Evolutionary conservation across 2,113 vertebrate species (phyloP).

Genomic region (Gavialis gangeticus): DNA sequence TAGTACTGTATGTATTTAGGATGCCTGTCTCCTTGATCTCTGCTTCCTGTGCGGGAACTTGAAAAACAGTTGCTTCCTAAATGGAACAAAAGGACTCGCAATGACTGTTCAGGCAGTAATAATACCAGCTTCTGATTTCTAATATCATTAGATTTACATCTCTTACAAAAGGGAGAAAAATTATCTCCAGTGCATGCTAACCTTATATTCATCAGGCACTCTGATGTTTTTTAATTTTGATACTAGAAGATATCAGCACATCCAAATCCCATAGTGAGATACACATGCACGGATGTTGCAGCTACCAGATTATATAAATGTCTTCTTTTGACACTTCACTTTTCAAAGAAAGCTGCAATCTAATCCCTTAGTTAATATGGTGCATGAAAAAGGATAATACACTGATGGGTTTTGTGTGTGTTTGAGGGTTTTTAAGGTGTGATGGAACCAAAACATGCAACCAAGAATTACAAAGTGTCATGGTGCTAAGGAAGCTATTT

Average conservation of each 20-base stretch:
- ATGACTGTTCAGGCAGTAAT: background rate
- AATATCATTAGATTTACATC: background rate
- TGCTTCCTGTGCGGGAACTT: background rate
- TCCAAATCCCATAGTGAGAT: background rate
- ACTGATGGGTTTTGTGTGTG: background rate
- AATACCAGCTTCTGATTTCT: background rate
- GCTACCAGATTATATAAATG: background rate
- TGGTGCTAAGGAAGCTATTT: background rate
- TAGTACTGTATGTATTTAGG: background rate
- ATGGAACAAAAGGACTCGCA: background rate
- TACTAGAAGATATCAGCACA: background rate
- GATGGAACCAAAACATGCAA: background rate
- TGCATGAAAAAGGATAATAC: background rate
- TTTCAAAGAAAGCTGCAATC: slow-evolving; percentile 36
- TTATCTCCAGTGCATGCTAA: background rate
- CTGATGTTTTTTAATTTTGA: background rate
- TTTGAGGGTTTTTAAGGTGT: background rate
- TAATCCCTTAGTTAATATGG: slow-evolving; percentile 48
- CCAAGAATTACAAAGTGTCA: background rate
- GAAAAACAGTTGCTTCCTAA: background rate
- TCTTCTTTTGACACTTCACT: slow-evolving; percentile 15
- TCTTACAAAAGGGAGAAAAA: background rate
- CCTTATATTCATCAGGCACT: background rate
- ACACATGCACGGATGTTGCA: background rate
- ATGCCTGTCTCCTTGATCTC: background rate